Evolutionary conservation across 2,113 vertebrate genomes (phyloP).

Genomic region (Motacilla tschutschensis): DNA sequence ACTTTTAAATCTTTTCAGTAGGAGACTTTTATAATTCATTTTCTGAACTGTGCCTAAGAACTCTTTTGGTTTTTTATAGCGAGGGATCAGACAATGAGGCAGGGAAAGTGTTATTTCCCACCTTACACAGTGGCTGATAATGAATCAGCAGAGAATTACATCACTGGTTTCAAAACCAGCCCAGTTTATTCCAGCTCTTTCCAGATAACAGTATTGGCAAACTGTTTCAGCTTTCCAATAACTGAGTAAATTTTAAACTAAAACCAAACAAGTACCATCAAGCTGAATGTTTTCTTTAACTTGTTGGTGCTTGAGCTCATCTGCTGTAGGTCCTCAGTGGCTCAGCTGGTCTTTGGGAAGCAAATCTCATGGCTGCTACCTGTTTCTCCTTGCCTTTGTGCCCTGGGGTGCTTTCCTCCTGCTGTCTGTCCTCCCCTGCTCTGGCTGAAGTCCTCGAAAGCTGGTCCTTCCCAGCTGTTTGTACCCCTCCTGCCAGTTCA

Average conservation of each 20-base stretch:
- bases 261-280: background rate
- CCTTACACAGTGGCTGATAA: background rate
- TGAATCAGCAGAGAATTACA: background rate
- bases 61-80: background rate
- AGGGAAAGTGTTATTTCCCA: slow-evolving; percentile 6
- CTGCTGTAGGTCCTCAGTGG: background rate
- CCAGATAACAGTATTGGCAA: background rate
- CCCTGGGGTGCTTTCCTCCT: background rate
- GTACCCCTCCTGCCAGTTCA: background rate
- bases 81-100: background rate
- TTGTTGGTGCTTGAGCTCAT: background rate
- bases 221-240: background rate
- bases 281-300: background rate
- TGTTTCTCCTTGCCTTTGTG: background rate
- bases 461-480: background rate
- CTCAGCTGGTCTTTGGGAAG: background rate
- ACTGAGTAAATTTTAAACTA: background rate
- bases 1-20: slow-evolving; percentile 12
- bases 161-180: background rate
- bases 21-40: slow-evolving; percentile 13
- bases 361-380: background rate
- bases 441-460: background rate
- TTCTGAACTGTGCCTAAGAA: slow-evolving; percentile 17
- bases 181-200: slow-evolving; percentile 12
- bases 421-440: background rate